Percentiles rank a stretch among this genome's conserved stretches.
Conservation (phyloP, 2,888 invertebrate species). For the Drosophila sordidula region DNA sequence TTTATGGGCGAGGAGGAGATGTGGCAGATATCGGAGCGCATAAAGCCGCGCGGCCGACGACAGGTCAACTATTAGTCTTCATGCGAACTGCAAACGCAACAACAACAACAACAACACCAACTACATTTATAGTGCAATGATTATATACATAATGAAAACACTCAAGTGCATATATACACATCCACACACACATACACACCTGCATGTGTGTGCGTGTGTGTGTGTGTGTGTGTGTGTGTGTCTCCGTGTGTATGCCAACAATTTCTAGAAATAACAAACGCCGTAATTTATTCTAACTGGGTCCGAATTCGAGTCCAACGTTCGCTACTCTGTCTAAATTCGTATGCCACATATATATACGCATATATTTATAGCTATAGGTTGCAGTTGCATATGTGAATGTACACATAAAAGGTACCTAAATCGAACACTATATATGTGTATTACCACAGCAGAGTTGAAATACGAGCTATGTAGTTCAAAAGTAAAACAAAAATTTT, state of each 20-base stretch:
- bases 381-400: slow-evolving; percentile 20
- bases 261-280: slow-evolving; percentile 24
- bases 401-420: slow-evolving; percentile 37
- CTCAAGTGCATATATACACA: slow-evolving; percentile 21
- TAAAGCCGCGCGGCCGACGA: slow-evolving; percentile 90
- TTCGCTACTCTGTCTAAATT: slow-evolving; percentile 50
- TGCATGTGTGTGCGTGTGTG: neutral
- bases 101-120: slow-evolving; percentile 43
- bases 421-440: slow-evolving; percentile 20
- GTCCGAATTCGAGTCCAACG: slow-evolving; percentile 49
- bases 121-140: slow-evolving; percentile 51
- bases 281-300: slow-evolving; percentile 49
- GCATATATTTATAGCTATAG: slow-evolving; percentile 17
- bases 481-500: slow-evolving; percentile 19
- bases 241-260: slow-evolving; percentile 2
- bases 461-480: slow-evolving; percentile 31
- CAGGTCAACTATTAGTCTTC: slow-evolving; percentile 79
- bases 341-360: slow-evolving; percentile 8
- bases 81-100: slow-evolving; percentile 6
- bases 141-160: slow-evolving; percentile 9
- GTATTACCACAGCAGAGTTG: slow-evolving; percentile 5
- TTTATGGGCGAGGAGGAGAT: slow-evolving; percentile 98
- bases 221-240: slow-evolving; percentile 10
- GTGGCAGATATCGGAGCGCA: slow-evolving; percentile 99
- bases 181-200: slow-evolving; percentile 11